Evolutionary conservation across 2,797 vertebrate genomes (phyloP).

Genomic region (Anguilla obscura): DNA sequence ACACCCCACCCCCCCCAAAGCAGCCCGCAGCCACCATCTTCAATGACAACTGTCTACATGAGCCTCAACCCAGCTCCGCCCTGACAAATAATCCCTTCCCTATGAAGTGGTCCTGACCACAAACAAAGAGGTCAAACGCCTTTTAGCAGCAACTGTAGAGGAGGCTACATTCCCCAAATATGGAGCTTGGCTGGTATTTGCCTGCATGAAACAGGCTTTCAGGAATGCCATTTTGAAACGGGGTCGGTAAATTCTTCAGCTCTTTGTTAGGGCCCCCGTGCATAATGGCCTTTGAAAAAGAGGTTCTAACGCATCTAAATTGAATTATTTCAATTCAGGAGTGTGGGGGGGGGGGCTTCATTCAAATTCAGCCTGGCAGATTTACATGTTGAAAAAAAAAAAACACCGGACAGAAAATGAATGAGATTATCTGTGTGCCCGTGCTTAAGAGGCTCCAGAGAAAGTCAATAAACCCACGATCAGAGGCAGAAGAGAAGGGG

Average conservation of each 20-base stretch:
- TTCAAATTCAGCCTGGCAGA: constrained; percentile 82
- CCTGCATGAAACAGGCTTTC: constrained; percentile 77
- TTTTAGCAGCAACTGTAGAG: constrained; percentile 49
- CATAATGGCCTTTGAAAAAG: constrained; percentile 72
- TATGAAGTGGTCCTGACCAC: constrained; percentile 60
- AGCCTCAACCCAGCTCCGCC: constrained; percentile 57
- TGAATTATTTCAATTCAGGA: constrained; percentile 76
- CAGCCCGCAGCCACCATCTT: constrained; percentile 54
- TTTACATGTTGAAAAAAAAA: constrained; percentile 79
- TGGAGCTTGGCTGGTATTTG: constrained; percentile 69
- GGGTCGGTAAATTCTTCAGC: constrained; percentile 72
- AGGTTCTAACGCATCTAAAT: constrained; percentile 72
- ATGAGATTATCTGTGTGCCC: constrained; percentile 77
- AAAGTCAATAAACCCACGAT: constrained; percentile 73
- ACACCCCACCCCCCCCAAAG: background rate
- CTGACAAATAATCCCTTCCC: constrained; percentile 62
- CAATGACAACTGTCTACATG: constrained; percentile 59
- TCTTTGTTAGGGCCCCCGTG: constrained; percentile 69
- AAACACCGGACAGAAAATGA: constrained; percentile 69
- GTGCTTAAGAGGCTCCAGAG: constrained; percentile 73
- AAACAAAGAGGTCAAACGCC: constrained; percentile 70
- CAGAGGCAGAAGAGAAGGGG: constrained; percentile 62
- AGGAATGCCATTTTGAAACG: constrained; percentile 77
- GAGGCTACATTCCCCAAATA: constrained; percentile 62
- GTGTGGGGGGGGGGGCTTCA: constrained; percentile 66